A percentile compares a stretch with the other conserved stretches of the same genome.
These are phyloP conservation scores for Uromys caudimaculatus DNA, from an alignment of 2,797 vertebrate species.

Conservation along the genomic window DNA sequence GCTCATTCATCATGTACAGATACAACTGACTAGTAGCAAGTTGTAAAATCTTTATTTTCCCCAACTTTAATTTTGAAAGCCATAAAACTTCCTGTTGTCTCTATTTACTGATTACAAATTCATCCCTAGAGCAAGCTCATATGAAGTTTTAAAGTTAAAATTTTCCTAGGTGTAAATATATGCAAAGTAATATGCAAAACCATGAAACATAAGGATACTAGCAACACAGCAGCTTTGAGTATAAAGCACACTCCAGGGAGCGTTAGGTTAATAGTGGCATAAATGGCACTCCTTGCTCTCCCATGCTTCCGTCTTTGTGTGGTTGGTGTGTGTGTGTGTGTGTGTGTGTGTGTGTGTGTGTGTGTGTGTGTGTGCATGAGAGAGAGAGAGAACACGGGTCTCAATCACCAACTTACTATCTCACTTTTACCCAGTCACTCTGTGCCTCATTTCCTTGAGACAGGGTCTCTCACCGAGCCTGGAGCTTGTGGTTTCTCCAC, in stretches of 20 bases:
- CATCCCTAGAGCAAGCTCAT: not conserved
- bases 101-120: not conserved
- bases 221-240: not conserved
- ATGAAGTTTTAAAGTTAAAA: not conserved
- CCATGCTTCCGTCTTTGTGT: not conserved
- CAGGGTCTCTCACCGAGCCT: not conserved
- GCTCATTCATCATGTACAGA: not conserved
- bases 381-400: not conserved
- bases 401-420: not conserved
- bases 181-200: not conserved
- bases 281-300: not conserved
- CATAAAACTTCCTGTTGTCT: not conserved
- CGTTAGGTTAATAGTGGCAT: not conserved
- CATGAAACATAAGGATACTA: not conserved
- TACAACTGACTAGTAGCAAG: conserved; percentile 8
- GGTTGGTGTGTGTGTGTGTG: no score
- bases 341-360: not conserved
- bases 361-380: no score
- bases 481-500: not conserved
- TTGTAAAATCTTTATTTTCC: conserved; percentile 33
- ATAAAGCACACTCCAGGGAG: not conserved
- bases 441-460: not conserved
- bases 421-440: no score
- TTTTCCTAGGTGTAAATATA: not conserved
- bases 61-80: conserved; percentile 54